Percentiles rank a stretch among this genome's conserved stretches.
phyloP scores from a whole-genome alignment of 2,888 invertebrate genomes.

The Siphlonurus alternatus region DNA sequence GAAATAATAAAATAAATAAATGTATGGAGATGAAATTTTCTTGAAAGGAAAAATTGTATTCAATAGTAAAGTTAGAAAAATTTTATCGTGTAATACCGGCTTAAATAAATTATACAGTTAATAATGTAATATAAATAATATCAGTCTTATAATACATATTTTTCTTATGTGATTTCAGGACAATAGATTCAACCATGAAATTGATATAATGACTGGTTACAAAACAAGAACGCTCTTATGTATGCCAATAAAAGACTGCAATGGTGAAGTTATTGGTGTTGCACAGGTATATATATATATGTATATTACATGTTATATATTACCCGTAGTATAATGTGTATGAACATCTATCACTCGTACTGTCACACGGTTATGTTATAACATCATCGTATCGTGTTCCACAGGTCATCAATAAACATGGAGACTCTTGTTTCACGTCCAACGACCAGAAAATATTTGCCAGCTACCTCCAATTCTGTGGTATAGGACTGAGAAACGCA shows the following conservation, averaged over 20 bases:
- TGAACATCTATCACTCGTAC: too few species aligned
- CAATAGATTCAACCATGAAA: constrained; percentile 80
- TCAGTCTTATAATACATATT: too few species aligned
- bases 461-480: constrained; percentile 90
- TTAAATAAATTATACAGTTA: too few species aligned
- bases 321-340: neutral
- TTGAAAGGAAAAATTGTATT: too few species aligned
- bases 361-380: too few species aligned
- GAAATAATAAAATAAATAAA: too few species aligned
- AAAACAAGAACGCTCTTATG: constrained; percentile 81
- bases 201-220: constrained; percentile 85
- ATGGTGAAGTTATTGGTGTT: constrained; percentile 89
- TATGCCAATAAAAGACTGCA: constrained; percentile 90
- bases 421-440: constrained; percentile 63
- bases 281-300: constrained; percentile 54
- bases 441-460: constrained; percentile 84
- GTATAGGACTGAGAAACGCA: constrained; percentile 89
- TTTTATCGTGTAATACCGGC: too few species aligned
- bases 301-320: neutral
- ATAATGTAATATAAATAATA: too few species aligned
- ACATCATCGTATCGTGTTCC: constrained; percentile 11
- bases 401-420: constrained; percentile 78
- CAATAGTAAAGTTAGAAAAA: too few species aligned
- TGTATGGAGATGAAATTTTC: too few species aligned
- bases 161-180: constrained; percentile 37